phyloP scores from a whole-genome alignment of 2,888 invertebrate species.

The Campoletis raptor region DNA sequence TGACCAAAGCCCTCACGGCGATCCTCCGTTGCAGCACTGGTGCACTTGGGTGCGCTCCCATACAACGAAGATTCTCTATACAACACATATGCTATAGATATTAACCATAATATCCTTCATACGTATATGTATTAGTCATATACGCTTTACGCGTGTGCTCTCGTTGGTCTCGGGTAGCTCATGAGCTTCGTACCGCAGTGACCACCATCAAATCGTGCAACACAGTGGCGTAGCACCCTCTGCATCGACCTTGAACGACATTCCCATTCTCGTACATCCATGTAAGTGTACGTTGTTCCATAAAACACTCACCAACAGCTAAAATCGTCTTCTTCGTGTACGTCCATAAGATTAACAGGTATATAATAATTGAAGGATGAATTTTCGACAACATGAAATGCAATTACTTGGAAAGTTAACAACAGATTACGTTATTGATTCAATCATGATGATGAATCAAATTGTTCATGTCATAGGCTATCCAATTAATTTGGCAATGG shows the following conservation, averaged over 20 bases:
- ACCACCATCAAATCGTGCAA: slow-evolving; percentile 56
- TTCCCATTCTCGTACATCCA: slow-evolving; percentile 18
- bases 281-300: slow-evolving; percentile 27
- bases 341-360: slow-evolving; percentile 16
- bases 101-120: slow-evolving; percentile 65
- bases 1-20: slow-evolving; percentile 59
- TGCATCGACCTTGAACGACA: slow-evolving; percentile 69
- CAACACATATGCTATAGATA: slow-evolving; percentile 69
- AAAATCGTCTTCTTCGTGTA: slow-evolving; percentile 31
- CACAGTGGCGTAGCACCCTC: slow-evolving; percentile 81
- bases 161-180: slow-evolving; percentile 76
- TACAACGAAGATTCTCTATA: slow-evolving; percentile 34
- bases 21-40: slow-evolving; percentile 54
- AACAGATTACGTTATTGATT: slow-evolving; percentile 18
- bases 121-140: slow-evolving; percentile 32
- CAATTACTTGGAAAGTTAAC: slow-evolving; percentile 51
- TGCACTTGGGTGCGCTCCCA: slow-evolving; percentile 65
- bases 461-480: slow-evolving; percentile 15
- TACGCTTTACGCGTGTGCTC: slow-evolving; percentile 75
- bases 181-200: slow-evolving; percentile 43
- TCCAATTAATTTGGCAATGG: slow-evolving; percentile 31
- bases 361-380: background rate
- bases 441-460: background rate
- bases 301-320: slow-evolving; percentile 24
- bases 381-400: slow-evolving; percentile 41